Conservation (phyloP, 2,113 vertebrate genomes). For the Oceanites oceanicus region DNA sequence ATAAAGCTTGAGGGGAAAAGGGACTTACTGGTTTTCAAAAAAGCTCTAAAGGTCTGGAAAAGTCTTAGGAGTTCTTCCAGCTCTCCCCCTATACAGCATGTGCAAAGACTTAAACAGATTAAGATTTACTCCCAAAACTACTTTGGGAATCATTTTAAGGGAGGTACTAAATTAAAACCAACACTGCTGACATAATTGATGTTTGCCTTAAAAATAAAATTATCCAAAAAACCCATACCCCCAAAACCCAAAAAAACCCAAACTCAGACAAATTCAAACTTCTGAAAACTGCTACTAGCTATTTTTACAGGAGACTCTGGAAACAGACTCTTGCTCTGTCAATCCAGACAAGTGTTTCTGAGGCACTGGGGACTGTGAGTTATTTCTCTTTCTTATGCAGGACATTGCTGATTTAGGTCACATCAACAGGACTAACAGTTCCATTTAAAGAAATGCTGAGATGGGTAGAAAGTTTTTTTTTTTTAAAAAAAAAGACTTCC, state of each 20-base stretch:
- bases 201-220: neutral
- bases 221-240: neutral
- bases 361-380: slow-evolving; percentile 20
- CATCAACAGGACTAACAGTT: slow-evolving; percentile 52
- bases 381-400: slow-evolving; percentile 47
- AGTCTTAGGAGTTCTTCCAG: neutral
- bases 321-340: slow-evolving; percentile 19
- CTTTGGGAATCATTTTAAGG: neutral
- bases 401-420: slow-evolving; percentile 63
- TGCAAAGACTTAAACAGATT: neutral
- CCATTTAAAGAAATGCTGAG: slow-evolving; percentile 59
- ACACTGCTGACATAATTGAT: neutral
- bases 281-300: neutral
- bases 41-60: neutral
- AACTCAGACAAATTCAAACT: neutral
- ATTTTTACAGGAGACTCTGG: slow-evolving; percentile 21
- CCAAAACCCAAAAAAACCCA: neutral
- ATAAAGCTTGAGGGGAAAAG: neutral
- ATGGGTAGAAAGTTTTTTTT: neutral
- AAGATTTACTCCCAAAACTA: neutral
- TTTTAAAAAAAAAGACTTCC: neutral
- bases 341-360: slow-evolving; percentile 21
- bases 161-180: neutral
- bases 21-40: neutral
- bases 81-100: neutral